phyloP scores from a whole-genome alignment of 1,140 invertebrate species.

The Drosophila insularis region DNA sequence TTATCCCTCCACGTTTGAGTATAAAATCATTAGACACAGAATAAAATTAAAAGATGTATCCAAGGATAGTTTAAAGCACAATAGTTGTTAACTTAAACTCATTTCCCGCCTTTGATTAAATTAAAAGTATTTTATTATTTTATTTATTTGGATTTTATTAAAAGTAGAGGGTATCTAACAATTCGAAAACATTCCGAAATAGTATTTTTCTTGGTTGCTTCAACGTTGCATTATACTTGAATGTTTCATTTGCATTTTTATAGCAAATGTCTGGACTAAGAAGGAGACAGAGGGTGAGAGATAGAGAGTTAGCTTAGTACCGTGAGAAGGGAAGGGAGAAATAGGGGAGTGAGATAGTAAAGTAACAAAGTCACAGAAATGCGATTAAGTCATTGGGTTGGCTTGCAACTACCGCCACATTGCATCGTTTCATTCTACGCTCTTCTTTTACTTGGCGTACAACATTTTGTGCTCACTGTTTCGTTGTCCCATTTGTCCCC shows the following conservation, averaged over 20 bases:
- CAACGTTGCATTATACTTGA: slow-evolving; percentile 17
- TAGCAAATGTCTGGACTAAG: slow-evolving; percentile 47
- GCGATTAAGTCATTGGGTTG: slow-evolving; percentile 74
- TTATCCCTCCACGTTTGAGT: too few relatives aligned
- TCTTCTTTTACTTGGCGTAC: neutral
- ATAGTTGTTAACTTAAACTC: too few relatives aligned
- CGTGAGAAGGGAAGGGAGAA: neutral
- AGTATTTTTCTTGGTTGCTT: neutral
- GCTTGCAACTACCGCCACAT: slow-evolving; percentile 31
- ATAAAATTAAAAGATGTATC: too few relatives aligned
- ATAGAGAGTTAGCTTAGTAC: neutral
- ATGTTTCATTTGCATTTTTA: slow-evolving; percentile 79
- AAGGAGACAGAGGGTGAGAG: slow-evolving; percentile 3
- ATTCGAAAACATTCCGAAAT: neutral
- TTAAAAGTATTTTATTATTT: too few relatives aligned
- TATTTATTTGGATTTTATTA: too few relatives aligned
- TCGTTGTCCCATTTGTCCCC: slow-evolving; percentile 11
- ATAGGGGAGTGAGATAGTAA: neutral
- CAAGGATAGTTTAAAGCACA: too few relatives aligned
- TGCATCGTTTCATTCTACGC: neutral
- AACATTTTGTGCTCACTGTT: slow-evolving; percentile 9
- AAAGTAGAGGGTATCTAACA: neutral
- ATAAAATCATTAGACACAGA: too few relatives aligned
- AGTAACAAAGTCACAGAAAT: slow-evolving; percentile 72
- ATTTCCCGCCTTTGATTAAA: too few relatives aligned